Base-by-base conservation (phyloP, 2,888 invertebrate genomes). In the Cotesia congregata region DNA sequence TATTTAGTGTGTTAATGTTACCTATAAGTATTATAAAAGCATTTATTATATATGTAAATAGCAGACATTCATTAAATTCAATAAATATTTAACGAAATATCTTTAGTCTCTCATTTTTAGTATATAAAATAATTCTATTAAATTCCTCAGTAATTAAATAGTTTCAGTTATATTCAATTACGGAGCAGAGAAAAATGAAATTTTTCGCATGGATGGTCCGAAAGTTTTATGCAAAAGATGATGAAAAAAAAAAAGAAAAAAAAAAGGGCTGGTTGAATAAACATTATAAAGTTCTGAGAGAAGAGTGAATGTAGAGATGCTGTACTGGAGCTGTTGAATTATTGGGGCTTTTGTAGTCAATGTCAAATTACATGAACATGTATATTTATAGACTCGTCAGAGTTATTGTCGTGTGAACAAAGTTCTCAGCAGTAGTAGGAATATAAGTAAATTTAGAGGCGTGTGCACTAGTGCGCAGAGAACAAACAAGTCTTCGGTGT, bases 371-470 rank as follows among this genome's bases (percentile, higher is more conserved):
- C 65, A 64, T 59, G 65, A 75, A 75, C 3, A 50, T 50, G 50
- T 75, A 70, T 75, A 75, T 75, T 75, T 75, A 75, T 75, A 59
- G 38, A 75, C 70, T 75, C 70, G 70, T 65, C 50, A 64, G 38
- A 50, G 60, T 70, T 41, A 75, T 75, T 75, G 70, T 75, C 75
- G 59, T 75, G 75, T 70, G 70, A 75, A 30, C 9, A 60, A 70
- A 75, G 70, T 70, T 74, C 68, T 61, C 61, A 68, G 41, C 12
- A 68, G 15, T 41, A 41, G 41, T 15, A 41, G 17, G 41, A 41
- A 41, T 4, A 39, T 41, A 41, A 68, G 68, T 40, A 41, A 68
- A 68, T 68, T 68, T 15, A 6, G 41, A 68, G 41, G 15, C 9
- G 41, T 68, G 68, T 17, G 50, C 50, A 50, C 50, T 12, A 50